Conservation (phyloP, 2,888 invertebrate species). For the Tiliacea aurago region DNA sequence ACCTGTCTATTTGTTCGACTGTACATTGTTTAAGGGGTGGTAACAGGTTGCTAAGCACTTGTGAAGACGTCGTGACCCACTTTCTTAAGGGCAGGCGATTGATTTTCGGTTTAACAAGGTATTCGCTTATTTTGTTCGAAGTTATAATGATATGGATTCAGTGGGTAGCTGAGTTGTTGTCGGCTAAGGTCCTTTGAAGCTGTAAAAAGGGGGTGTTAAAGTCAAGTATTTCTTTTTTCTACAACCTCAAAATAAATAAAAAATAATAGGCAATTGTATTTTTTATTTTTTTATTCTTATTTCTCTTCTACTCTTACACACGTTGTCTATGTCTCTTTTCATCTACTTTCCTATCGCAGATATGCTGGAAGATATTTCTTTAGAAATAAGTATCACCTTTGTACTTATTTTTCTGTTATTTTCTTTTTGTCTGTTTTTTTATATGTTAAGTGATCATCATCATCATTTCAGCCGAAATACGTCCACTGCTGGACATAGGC, state of each 20-base stretch:
- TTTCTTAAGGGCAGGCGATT: constrained; percentile 39
- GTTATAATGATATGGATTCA: constrained; percentile 27
- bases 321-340: no score
- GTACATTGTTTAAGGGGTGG: constrained; percentile 5
- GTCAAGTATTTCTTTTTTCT: neutral
- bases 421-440: no score
- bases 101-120: constrained; percentile 46
- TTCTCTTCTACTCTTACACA: no score
- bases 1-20: constrained; percentile 14
- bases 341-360: neutral
- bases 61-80: constrained; percentile 40
- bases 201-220: neutral
- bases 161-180: neutral
- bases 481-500: no score
- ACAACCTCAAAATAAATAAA: neutral
- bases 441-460: no score
- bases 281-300: neutral
- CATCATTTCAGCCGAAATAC: no score
- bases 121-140: constrained; percentile 1
- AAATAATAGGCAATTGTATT: no score
- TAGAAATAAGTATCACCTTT: no score
- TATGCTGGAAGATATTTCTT: neutral
- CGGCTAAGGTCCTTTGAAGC: neutral
- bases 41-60: constrained; percentile 43
- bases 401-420: no score